A percentile compares a stretch with the other conserved stretches of the same genome.
phyloP scores from a whole-genome alignment of 2,888 invertebrate species.

The Zhuqinia jingwanae region DNA sequence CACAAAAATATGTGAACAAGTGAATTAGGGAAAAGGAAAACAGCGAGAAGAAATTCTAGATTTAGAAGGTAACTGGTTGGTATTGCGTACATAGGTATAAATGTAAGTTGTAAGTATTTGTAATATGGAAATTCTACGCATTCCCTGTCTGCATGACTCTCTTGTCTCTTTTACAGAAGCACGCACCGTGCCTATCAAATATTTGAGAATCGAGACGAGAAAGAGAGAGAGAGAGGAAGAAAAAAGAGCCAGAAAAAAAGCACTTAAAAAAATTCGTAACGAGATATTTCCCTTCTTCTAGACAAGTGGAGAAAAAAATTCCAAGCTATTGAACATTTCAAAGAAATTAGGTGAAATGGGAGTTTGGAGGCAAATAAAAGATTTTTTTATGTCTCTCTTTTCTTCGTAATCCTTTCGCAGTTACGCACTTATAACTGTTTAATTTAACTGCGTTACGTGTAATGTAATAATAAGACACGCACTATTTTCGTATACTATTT shows the following conservation, averaged over 20 bases:
- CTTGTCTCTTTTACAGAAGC: background rate
- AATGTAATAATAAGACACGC: background rate
- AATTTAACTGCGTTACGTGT: no score
- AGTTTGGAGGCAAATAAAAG: slow-evolving; percentile 61
- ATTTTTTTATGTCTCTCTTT: slow-evolving; percentile 16
- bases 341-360: slow-evolving; percentile 69
- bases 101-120: slow-evolving; percentile 1
- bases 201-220: background rate
- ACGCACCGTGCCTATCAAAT: slow-evolving; percentile 10
- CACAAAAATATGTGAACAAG: background rate
- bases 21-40: slow-evolving; percentile 4
- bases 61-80: slow-evolving; percentile 65
- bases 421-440: no score
- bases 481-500: no score
- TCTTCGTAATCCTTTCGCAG: background rate
- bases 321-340: slow-evolving; percentile 46
- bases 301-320: slow-evolving; percentile 42
- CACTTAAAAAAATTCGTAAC: slow-evolving; percentile 9
- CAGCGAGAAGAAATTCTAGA: slow-evolving; percentile 64
- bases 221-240: background rate
- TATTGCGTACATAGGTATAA: slow-evolving; percentile 46
- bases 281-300: slow-evolving; percentile 11
- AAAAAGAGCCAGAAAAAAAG: background rate
- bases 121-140: background rate
- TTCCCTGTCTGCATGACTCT: no score